Percentiles rank a stretch among this genome's conserved stretches.
Evolutionary conservation across 2,888 invertebrate species (phyloP).

Genomic region (Morinoia aosen): DNA sequence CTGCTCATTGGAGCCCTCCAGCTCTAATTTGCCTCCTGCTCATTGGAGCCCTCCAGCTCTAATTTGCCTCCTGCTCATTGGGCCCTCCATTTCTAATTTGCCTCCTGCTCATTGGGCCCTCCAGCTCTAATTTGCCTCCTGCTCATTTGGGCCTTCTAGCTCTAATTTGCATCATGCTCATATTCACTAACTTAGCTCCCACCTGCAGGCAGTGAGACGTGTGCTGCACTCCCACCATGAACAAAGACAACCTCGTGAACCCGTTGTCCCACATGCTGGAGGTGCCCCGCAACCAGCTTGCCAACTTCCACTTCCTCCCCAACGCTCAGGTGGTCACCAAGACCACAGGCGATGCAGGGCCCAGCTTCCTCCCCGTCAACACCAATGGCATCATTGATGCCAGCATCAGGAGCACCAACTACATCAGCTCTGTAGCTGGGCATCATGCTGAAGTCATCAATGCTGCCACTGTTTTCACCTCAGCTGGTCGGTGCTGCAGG

Average conservation of each 20-base stretch:
- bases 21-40: too few species aligned
- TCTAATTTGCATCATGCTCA: too few species aligned
- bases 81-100: too few species aligned
- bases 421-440: conserved; percentile 8
- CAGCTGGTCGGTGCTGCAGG: not conserved
- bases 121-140: too few species aligned
- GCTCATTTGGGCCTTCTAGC: too few species aligned
- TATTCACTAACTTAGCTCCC: not conserved
- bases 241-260: conserved; percentile 32
- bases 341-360: conserved; percentile 12
- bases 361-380: conserved; percentile 40
- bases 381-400: conserved; percentile 41
- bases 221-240: not conserved
- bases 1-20: too few species aligned
- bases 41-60: too few species aligned
- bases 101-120: too few species aligned
- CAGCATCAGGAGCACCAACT: conserved; percentile 37
- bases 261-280: conserved; percentile 40
- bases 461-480: not conserved
- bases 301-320: conserved; percentile 42
- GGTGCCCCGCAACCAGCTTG: conserved; percentile 34
- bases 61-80: too few species aligned
- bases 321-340: conserved; percentile 30
- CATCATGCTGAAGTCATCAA: conserved; percentile 23
- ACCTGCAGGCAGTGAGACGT: not conserved